Evolutionary conservation across 2,888 invertebrate species (phyloP), one percentile per base, ranked within the genome.

Genomic region (Lacanobia oleracea): DNA sequence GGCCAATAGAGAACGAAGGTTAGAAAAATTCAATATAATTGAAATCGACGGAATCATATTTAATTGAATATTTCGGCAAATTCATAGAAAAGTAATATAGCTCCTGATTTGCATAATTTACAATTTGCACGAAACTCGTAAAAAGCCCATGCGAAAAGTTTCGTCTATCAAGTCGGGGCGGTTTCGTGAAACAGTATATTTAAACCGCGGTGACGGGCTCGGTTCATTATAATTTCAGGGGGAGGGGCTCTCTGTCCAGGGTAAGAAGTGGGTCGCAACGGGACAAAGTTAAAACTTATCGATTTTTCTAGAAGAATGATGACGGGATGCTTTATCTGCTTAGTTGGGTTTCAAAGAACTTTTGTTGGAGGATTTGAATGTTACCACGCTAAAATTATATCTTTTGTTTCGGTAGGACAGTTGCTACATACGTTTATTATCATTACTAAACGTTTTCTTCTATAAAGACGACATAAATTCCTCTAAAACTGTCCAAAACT

Each of bases 231-330:
- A 85, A 83, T 87, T 85, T 79, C 74, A 75, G 68, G 65, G 71
- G 77, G 79, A 66, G 74, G 81, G 83, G 72, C 67, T 72, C 69
- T 67, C 63, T 77, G 82, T 81, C 78, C 78, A 66, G 66, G 53
- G 75, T 71, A 62, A 79, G 77, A 87, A 87, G 71, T 88, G 79
- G 88, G 89, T 86, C 88, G 85, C 81, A 60, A 61, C 72, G 67
- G 69, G 77, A 82, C 75, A 54, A 80, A 83, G 83, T 87, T 84
- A 67, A 83, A 87, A 86, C 81, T 80, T 88, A 91, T 91, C 86
- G 91, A 89, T 90, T 86, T 85, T 75, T 54, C 66, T 72, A 68
- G 54, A 66, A 79, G 66, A 71, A 67, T 67, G 45, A 66, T 67
- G 51, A 62, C 45, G 45, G n/a, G 62, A 51, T 75, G 69, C 63